Evolutionary conservation across 2,797 vertebrate genomes (phyloP), one percentile per base, ranked within the genome.

Genomic region (Argya squamiceps): DNA sequence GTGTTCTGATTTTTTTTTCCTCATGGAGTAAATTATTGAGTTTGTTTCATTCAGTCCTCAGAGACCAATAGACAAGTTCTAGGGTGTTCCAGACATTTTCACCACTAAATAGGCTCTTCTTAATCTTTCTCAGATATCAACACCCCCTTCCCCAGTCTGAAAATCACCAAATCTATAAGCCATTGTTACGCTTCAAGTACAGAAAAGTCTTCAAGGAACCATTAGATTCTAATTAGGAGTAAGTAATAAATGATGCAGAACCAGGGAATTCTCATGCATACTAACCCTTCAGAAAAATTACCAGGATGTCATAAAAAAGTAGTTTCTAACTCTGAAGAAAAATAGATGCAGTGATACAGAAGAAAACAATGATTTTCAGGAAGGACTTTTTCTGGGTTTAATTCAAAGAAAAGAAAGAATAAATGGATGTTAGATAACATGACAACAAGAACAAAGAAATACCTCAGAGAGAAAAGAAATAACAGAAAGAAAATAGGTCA

Each of bases 401-500:
- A 77, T 85, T 77, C 68, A 68, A 60, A 63, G 44, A 91, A 70
- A 88, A 91, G 24, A 80, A 84, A 88, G 30, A 81, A 88, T 71
- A 93, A 92, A 80, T 83, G 27, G 15, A 68, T 64, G 15, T 80
- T 89, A 80, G n/a, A 88, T 70, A 93, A 91, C 36, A 56, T 22
- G 60, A 67, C 30, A 84, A 73, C 2, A 53, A 62, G 26, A 88
- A 89, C 37, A 83, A 89, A 94, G 55, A 69, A 80, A 59, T 53
- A 73, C 43, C 41, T 86, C 46, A 71, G 59, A 88, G 23, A 74
- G 34, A 85, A 92, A 94, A 89, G 43, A 68, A 89, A 22, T 27
- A 93, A 77, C 17, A 86, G 30, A 70, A 75, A 63, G 32, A 88
- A 97, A 96, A 93, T 90, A 92, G 49, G 79, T 91, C 82, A 84